These are phyloP conservation scores for Epinephelus malabaricus DNA, from an alignment of 2,797 vertebrate species.

Conservation along the genomic window DNA sequence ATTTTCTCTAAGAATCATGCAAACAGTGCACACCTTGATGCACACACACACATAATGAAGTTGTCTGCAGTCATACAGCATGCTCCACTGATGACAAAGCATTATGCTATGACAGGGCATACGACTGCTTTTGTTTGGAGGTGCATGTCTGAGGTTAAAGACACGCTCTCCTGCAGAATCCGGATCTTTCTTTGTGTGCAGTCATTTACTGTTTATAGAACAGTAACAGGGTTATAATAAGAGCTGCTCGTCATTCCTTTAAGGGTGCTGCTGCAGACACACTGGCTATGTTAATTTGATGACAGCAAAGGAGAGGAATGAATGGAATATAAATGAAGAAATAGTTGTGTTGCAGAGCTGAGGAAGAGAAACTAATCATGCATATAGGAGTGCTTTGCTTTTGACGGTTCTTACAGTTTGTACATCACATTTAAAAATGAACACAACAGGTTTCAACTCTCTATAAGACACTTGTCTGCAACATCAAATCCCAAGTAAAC, in stretches of 20 bases:
- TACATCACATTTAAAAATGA: background rate
- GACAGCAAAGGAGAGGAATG: conserved; percentile 24
- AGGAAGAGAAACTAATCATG: background rate
- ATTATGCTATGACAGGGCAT: conserved; percentile 6
- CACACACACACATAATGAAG: conserved; percentile 19
- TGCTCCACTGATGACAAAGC: conserved; percentile 18
- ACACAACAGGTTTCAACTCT: background rate
- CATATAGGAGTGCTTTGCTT: background rate
- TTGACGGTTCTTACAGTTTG: background rate
- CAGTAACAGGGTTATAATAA: conserved; percentile 22
- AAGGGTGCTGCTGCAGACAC: conserved; percentile 16
- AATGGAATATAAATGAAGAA: conserved; percentile 23
- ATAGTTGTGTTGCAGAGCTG: background rate
- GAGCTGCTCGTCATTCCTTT: conserved; percentile 32
- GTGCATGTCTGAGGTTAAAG: conserved; percentile 1
- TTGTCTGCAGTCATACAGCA: background rate
- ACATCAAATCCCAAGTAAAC: background rate
- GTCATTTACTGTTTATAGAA: conserved; percentile 29
- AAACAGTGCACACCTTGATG: background rate
- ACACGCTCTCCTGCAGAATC: background rate
- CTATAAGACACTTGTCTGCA: background rate
- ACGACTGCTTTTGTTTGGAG: conserved; percentile 31
- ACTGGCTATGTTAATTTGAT: conserved; percentile 10
- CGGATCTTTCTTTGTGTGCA: conserved; percentile 21
- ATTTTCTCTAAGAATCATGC: background rate